Conservation (phyloP, 2,113 vertebrate genomes). For the Aegithalos caudatus region DNA sequence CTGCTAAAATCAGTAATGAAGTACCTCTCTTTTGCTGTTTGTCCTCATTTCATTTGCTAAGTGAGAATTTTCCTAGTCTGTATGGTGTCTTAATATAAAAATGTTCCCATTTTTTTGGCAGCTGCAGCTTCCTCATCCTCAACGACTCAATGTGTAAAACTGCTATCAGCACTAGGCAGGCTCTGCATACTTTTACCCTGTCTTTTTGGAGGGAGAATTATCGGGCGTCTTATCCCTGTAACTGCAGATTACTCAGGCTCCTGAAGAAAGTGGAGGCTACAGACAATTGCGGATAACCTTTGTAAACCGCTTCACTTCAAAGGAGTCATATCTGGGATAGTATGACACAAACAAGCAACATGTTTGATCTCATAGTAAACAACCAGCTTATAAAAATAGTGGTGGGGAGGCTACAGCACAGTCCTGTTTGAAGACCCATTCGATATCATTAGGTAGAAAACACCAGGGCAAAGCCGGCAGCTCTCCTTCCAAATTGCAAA, state of each 20-base stretch:
- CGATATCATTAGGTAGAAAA: neutral
- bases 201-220: neutral
- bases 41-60: conserved; percentile 3
- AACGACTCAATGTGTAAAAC: neutral
- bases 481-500: neutral
- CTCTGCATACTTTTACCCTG: neutral
- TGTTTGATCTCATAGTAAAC: neutral
- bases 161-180: neutral
- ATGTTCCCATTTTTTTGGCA: conserved; percentile 1
- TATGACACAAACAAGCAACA: neutral
- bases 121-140: neutral
- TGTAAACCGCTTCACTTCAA: neutral
- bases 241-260: neutral
- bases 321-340: neutral
- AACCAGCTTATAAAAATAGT: neutral
- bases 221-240: neutral
- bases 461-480: neutral
- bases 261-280: neutral
- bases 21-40: neutral
- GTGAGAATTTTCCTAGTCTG: neutral
- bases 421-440: neutral
- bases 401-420: neutral
- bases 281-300: neutral
- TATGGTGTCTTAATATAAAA: conserved; percentile 11
- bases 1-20: neutral